Evolutionary conservation across 2,113 vertebrate genomes (phyloP).

Genomic region (Callithrix jacchus): DNA sequence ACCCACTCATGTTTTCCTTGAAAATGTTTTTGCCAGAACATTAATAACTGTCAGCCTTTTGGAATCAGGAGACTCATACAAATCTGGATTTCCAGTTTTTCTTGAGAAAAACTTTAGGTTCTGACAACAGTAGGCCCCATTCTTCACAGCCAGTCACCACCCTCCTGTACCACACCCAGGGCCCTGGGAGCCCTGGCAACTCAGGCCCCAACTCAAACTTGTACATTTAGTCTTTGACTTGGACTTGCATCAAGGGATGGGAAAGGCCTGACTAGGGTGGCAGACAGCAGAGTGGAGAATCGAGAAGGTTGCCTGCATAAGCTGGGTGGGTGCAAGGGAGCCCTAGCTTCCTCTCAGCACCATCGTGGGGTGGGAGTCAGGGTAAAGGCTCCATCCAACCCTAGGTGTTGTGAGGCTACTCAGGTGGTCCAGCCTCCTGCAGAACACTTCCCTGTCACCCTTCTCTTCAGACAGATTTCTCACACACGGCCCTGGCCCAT

Average conservation of each 20-base stretch:
- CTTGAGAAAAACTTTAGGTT: not conserved
- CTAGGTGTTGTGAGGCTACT: not conserved
- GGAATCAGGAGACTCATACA: not conserved
- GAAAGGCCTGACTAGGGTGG: not conserved
- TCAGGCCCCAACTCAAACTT: fast-evolving
- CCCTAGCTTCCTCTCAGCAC: not conserved
- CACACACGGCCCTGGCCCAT: not conserved
- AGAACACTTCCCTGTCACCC: not conserved
- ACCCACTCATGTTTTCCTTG: not conserved
- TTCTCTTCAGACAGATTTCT: not conserved
- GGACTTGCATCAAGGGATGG: fast-evolving
- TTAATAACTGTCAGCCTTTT: not conserved
- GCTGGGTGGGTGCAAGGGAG: not conserved
- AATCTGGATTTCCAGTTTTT: not conserved
- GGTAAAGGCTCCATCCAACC: too few species aligned
- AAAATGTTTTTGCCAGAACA: not conserved
- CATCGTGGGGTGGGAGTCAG: too few species aligned
- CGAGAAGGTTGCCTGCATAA: fast-evolving
- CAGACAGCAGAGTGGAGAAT: not conserved
- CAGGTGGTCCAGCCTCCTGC: not conserved
- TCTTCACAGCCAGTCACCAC: not conserved
- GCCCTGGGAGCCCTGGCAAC: not conserved
- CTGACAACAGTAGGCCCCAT: not conserved
- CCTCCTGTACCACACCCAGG: not conserved
- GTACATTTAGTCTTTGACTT: not conserved